Evolutionary conservation across 2,888 invertebrate genomes (phyloP), one percentile per base, ranked within the genome.

Genomic region (Campopleginae sp.): DNA sequence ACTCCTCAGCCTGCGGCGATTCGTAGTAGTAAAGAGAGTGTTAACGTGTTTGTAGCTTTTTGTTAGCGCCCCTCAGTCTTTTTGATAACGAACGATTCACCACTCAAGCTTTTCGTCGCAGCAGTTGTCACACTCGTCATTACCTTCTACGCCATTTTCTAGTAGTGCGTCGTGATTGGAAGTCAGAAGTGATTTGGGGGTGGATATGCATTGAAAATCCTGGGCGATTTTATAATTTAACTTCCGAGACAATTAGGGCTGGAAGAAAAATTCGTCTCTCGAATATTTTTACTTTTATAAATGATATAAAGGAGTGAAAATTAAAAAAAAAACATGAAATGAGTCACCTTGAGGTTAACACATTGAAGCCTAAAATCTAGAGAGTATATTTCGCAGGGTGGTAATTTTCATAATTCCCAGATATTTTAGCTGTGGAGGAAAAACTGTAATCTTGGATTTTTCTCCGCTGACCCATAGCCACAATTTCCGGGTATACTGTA

Each of bases 121-220:
- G 86, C 84, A 85, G 86, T 80, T 42, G 42, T 27, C 27, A 38
- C 58, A 70, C 42, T 51, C 79, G 77, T 78, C 86, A 61, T 86
- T 80, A 80, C 89, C 91, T 91, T 92, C 90, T 91, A 46, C 33
- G 23, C 91, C 91, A 91, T 91, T 91, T 91, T 91, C 90, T 89
- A 90, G 91, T 91, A 90, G 87, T 90, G n/a, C n/a, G n/a, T 90
- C 89, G 91, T 92, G 93, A 93, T 93, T 92, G 91, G 12, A 17
- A 17, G 66, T 91, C 89, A 88, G 89, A 91, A 92, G 93, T 90
- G 90, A 92, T 92, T 92, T 93, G 90, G 90, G 92, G 91, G 90
- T 91, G 91, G 91, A 90, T 90, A 89, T 89, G 86, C 90, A 91
- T 90, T 89, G 90, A 89, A 88, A 89, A 88, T 86, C 87, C 83